Base-by-base conservation (phyloP, 37 sponge, comb jelly and placozoan species). In the Corticium candelabrum region DNA sequence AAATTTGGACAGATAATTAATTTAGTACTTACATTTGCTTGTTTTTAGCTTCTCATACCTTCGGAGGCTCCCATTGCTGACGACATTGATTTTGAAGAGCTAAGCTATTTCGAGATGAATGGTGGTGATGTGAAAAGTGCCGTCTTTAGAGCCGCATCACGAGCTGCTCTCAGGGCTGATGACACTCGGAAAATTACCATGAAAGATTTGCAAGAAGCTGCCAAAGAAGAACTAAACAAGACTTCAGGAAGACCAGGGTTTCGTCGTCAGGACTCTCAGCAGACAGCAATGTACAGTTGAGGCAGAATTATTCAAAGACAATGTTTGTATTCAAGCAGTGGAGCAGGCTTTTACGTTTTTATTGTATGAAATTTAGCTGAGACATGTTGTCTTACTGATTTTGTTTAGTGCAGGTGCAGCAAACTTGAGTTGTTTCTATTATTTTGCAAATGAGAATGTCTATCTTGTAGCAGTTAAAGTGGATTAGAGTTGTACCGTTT, bases 41-140 rank as follows among this genome's bases (percentile, higher is more conserved):
- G 62, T 50, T 50, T 70, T 0, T 62, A 90, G 88, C 33, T 87
- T 40, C 78, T 91, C 7, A 88, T 88, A 39, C 89, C 92, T 75
- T 40, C 79, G 2, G 84, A 91, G 74, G 79, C 89, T 33, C 92
- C 92, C 33, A 43, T 88, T 15, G 78, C 70, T 74, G 89, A 77
- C 62, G 79, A 83, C 68, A 81, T 91, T 68, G 84, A 91, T 40
- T 88, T 41, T 85, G 79, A 88, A 37, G 38, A 37, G 11, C 82
- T 91, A 11, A 80, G 82, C 34, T 11, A 31, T 4, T 56, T 70
- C 75, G 92, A 91, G 27, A 88, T 91, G 89, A 88, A 82, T 81
- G 92, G 92, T 29, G 89, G 92, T 5, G 41, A 88, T 38, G 81
- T 88, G 21, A 88, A 88, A 68, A 84, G 79, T 81, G 83, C 86